A percentile compares a stretch with the other conserved stretches of the same genome.
Evolutionary conservation across 2,797 vertebrate genomes (phyloP).

Genomic region (Danio aesculapii): DNA sequence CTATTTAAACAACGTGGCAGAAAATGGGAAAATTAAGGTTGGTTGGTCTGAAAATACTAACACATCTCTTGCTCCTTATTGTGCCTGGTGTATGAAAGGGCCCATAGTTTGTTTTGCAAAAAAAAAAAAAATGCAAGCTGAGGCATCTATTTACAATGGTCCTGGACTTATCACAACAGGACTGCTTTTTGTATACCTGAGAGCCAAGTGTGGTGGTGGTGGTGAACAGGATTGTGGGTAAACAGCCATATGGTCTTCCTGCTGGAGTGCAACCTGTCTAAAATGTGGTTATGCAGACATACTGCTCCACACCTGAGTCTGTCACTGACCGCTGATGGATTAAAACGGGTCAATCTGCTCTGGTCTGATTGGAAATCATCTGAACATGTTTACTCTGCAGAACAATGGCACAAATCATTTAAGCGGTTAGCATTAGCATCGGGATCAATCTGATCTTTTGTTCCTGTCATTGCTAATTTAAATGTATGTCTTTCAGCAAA

Average conservation of each 20-base stretch:
- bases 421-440: neutral
- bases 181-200: neutral
- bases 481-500: neutral
- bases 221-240: slow-evolving; percentile 9
- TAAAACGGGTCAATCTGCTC: slow-evolving; percentile 7
- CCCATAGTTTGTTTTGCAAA: too few relatives aligned
- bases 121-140: too few relatives aligned
- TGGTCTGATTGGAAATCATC: slow-evolving; percentile 6
- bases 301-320: slow-evolving; percentile 23
- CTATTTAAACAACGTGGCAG: too few relatives aligned
- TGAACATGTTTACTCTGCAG: neutral
- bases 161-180: neutral
- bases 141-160: too few relatives aligned
- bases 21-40: too few relatives aligned
- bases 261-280: slow-evolving; percentile 39
- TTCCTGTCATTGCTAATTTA: neutral
- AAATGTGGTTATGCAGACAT: slow-evolving; percentile 7
- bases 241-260: slow-evolving; percentile 47
- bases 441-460: neutral
- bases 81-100: too few relatives aligned
- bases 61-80: too few relatives aligned
- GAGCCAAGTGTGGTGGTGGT: neutral
- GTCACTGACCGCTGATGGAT: slow-evolving; percentile 16
- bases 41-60: too few relatives aligned
- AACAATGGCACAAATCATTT: neutral